These are phyloP conservation scores for Halichoerus grypus DNA, from an alignment of 2,113 vertebrate species.

Conservation along the genomic window DNA sequence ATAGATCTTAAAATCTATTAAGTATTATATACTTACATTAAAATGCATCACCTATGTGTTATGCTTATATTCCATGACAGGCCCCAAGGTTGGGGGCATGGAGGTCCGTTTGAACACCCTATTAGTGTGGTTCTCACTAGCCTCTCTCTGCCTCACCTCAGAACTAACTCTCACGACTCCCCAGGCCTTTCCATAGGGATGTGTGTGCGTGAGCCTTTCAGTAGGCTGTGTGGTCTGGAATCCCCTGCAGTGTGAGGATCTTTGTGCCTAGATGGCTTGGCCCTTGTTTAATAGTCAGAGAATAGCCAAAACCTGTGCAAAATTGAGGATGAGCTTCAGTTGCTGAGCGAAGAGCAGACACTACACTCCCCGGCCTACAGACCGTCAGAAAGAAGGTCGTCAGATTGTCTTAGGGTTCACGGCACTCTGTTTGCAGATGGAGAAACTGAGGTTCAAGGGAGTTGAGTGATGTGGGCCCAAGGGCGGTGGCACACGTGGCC, in stretches of 20 bases:
- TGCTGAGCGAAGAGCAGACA: neutral
- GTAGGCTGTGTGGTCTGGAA: neutral
- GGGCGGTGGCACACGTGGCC: neutral
- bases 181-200: neutral
- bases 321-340: neutral
- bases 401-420: no score
- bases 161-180: neutral
- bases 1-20: neutral
- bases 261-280: neutral
- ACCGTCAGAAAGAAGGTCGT: neutral
- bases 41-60: neutral
- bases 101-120: neutral
- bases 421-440: neutral
- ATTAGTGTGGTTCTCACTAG: neutral
- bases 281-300: neutral
- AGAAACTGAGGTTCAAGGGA: neutral
- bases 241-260: no score
- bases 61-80: no score
- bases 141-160: neutral
- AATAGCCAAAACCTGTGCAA: neutral
- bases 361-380: rapidly evolving
- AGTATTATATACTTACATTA: neutral
- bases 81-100: neutral
- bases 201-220: neutral
- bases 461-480: neutral